Conservation (phyloP, 30 jellyfish, hydroid and myxozoan genomes). For the Haliclystus octoradiatus region DNA sequence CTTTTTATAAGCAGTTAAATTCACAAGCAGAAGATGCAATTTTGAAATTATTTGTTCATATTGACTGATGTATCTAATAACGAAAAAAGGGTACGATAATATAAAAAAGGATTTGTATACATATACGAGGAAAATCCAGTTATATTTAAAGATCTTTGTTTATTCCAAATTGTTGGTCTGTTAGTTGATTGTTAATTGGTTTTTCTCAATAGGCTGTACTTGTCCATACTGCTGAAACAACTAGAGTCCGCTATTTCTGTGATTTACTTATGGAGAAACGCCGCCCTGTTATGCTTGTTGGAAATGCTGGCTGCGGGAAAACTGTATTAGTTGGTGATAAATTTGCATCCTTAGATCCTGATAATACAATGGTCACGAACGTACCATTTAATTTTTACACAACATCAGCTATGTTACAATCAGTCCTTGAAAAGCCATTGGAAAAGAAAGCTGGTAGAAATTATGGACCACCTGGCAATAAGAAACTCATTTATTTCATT, state of each 20-base stretch:
- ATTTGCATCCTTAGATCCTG: slow-evolving; percentile 92
- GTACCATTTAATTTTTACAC: slow-evolving; percentile 96
- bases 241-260: slow-evolving; percentile 81
- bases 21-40: too few species aligned
- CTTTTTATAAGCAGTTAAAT: too few species aligned
- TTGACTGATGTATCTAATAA: too few species aligned
- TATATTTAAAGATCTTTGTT: too few species aligned
- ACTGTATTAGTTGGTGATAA: slow-evolving; percentile 96
- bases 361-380: slow-evolving; percentile 79
- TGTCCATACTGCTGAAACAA: slow-evolving; percentile 95
- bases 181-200: not conserved
- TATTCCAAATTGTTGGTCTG: too few species aligned
- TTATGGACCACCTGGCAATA: slow-evolving; percentile 99
- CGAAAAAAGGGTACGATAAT: too few species aligned
- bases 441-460: slow-evolving; percentile 99
- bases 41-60: too few species aligned
- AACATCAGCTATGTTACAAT: slow-evolving; percentile 94
- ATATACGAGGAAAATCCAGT: too few species aligned
- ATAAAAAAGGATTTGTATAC: too few species aligned
- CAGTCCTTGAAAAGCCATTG: slow-evolving; percentile 86
- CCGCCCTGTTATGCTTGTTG: slow-evolving; percentile 92
- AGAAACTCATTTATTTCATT: slow-evolving; percentile 72
- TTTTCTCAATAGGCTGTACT: slow-evolving; percentile 68
- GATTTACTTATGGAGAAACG: slow-evolving; percentile 83
- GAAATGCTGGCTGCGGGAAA: slow-evolving; percentile 99